phyloP scores from a whole-genome alignment of 1,140 invertebrate species.

The Drosophila bipectinata region DNA sequence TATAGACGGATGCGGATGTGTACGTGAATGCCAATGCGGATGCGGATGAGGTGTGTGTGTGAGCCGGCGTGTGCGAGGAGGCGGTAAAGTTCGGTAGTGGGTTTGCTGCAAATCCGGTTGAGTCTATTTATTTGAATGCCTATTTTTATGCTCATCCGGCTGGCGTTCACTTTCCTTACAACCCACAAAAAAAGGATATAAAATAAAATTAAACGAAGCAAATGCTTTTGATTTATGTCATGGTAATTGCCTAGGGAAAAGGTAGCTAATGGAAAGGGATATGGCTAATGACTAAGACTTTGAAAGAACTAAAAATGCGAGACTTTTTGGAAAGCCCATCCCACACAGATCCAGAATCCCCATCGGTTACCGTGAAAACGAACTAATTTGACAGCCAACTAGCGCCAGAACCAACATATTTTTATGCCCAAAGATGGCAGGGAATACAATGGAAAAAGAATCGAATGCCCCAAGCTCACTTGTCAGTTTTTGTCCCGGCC shows the following conservation, averaged over 20 bases:
- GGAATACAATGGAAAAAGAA: slow-evolving; percentile 15
- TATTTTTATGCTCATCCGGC: slow-evolving; percentile 76
- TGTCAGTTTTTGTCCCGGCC: slow-evolving; percentile 52
- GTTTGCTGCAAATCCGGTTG: slow-evolving; percentile 70
- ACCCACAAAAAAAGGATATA: slow-evolving; percentile 23
- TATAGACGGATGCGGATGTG: slow-evolving; percentile 53
- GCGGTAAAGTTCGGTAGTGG: slow-evolving; percentile 20
- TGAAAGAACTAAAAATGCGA: not conserved
- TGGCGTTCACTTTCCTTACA: slow-evolving; percentile 35
- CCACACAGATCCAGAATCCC: slow-evolving; percentile 19
- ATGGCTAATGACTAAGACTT: not conserved
- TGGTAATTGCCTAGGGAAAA: slow-evolving; percentile 49
- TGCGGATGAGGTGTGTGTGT: slow-evolving; percentile 47
- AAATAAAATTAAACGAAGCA: slow-evolving; percentile 23
- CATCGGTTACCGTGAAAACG: slow-evolving; percentile 64
- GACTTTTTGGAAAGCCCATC: not conserved
- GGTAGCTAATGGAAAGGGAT: not conserved
- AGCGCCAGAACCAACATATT: slow-evolving; percentile 55
- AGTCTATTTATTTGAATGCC: slow-evolving; percentile 80
- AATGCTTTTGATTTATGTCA: slow-evolving; percentile 70
- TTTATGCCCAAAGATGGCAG: slow-evolving; percentile 1
- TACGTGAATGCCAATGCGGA: slow-evolving; percentile 35
- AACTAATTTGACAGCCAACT: slow-evolving; percentile 77
- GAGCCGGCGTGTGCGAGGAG: slow-evolving; percentile 27
- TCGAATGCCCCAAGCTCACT: slow-evolving; percentile 46